A percentile compares a stretch with the other conserved stretches of the same genome.
Conservation (phyloP, 2,888 invertebrate species). For the Hydriomena furcata region DNA sequence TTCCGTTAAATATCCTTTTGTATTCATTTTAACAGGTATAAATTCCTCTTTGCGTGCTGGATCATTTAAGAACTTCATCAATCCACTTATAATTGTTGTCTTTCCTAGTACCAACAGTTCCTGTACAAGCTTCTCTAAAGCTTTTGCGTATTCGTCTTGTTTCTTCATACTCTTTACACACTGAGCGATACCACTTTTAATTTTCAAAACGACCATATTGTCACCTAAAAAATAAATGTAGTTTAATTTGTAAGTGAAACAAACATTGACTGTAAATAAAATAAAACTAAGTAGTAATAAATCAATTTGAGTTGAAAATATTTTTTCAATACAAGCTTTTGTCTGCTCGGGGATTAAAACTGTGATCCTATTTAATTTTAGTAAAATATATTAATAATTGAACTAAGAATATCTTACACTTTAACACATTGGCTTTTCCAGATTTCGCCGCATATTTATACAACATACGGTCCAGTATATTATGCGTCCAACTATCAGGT, state of each 20-base stretch:
- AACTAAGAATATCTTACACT: neutral
- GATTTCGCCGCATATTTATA: slow-evolving; percentile 7
- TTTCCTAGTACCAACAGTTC: neutral
- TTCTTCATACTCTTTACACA: slow-evolving; percentile 5
- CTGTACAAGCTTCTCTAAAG: neutral
- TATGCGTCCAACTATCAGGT: slow-evolving; percentile 5
- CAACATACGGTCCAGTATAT: slow-evolving; percentile 12
- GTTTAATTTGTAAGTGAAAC: neutral
- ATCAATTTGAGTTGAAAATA: too few relatives aligned
- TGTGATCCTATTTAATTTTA: too few relatives aligned
- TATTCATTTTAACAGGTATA: neutral
- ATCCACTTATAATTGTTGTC: neutral
- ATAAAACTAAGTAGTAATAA: too few relatives aligned
- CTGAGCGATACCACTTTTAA: slow-evolving; percentile 10
- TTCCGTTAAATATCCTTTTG: neutral
- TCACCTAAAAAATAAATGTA: slow-evolving; percentile 15
- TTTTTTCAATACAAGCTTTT: too few relatives aligned
- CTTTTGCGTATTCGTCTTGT: slow-evolving; percentile 2
- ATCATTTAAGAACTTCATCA: slow-evolving; percentile 9
- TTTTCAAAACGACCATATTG: slow-evolving; percentile 1
- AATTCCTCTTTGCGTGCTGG: slow-evolving; percentile 9
- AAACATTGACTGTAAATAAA: too few relatives aligned
- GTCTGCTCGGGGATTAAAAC: too few relatives aligned
- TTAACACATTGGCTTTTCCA: neutral
- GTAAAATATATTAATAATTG: too few relatives aligned